Evolutionary conservation across 2,797 vertebrate species (phyloP).

Genomic region (Kryptopterus vitreolus): DNA sequence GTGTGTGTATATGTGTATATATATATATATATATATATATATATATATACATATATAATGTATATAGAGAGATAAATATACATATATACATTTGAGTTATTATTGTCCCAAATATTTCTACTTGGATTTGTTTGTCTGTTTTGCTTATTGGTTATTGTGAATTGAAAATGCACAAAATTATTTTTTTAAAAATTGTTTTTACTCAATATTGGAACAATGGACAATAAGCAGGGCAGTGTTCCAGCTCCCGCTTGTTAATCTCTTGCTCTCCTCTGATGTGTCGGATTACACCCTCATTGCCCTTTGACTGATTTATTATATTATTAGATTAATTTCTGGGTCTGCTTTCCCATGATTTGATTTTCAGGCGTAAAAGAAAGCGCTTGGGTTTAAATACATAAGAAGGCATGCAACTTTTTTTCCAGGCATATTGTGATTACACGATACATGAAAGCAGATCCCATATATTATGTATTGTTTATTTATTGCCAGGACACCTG

Average conservation of each 20-base stretch:
- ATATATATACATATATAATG: no score
- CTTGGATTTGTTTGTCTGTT: background rate
- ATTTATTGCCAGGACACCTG: background rate
- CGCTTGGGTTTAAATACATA: background rate
- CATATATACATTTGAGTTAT: background rate
- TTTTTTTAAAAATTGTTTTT: background rate
- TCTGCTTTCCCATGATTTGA: constrained; percentile 41
- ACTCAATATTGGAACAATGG: constrained; percentile 38
- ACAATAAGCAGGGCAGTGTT: constrained; percentile 8
- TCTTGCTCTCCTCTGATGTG: constrained; percentile 41
- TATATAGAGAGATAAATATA: no score
- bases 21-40: no score
- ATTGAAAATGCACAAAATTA: background rate
- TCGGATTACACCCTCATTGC: constrained; percentile 22
- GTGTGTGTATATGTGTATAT: no score
- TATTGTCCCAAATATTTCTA: background rate
- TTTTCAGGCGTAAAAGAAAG: background rate
- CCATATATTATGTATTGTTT: background rate
- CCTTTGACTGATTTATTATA: constrained; percentile 51
- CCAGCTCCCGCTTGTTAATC: constrained; percentile 31
- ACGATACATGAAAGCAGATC: background rate
- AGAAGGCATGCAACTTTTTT: background rate
- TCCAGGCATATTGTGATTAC: no score
- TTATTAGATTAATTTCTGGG: constrained; percentile 50
- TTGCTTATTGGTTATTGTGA: background rate